phyloP scores from a whole-genome alignment of 2,113 vertebrate species.

The Gambusia holbrooki region DNA sequence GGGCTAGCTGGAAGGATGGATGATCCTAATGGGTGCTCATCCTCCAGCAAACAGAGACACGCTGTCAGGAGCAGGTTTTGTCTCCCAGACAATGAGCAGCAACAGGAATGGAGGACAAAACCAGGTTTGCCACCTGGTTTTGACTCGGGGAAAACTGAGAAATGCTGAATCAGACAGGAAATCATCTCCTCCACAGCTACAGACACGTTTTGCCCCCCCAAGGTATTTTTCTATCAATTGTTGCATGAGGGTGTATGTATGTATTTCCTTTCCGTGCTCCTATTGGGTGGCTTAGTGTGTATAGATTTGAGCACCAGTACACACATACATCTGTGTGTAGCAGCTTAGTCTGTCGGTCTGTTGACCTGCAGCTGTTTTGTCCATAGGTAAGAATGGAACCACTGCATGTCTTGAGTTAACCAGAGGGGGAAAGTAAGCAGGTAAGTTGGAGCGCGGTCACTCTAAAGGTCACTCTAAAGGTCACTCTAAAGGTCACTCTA shows the following conservation, averaged over 20 bases:
- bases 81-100: slow-evolving; percentile 9
- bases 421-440: not conserved
- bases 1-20: slow-evolving; percentile 7
- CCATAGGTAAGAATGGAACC: slow-evolving; percentile 33
- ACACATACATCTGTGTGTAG: slow-evolving; percentile 48
- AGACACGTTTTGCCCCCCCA: slow-evolving; percentile 12
- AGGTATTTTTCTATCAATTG: slow-evolving; percentile 26
- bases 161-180: slow-evolving; percentile 2
- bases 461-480: no score
- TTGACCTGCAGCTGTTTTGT: slow-evolving; percentile 38
- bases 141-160: not conserved
- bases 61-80: not conserved
- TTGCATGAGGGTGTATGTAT: slow-evolving; percentile 3
- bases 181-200: slow-evolving; percentile 1
- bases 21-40: slow-evolving; percentile 26
- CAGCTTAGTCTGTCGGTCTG: slow-evolving; percentile 63
- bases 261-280: slow-evolving; percentile 13
- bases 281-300: slow-evolving; percentile 6
- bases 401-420: not conserved
- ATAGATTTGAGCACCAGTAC: not conserved
- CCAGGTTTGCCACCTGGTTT: slow-evolving; percentile 2
- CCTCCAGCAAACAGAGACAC: slow-evolving; percentile 12
- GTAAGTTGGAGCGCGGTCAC: not conserved
- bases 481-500: not conserved
- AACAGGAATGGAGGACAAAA: not conserved